phyloP scores from a whole-genome alignment of 1,140 invertebrate species.

The Rhagoletis zephyria region DNA sequence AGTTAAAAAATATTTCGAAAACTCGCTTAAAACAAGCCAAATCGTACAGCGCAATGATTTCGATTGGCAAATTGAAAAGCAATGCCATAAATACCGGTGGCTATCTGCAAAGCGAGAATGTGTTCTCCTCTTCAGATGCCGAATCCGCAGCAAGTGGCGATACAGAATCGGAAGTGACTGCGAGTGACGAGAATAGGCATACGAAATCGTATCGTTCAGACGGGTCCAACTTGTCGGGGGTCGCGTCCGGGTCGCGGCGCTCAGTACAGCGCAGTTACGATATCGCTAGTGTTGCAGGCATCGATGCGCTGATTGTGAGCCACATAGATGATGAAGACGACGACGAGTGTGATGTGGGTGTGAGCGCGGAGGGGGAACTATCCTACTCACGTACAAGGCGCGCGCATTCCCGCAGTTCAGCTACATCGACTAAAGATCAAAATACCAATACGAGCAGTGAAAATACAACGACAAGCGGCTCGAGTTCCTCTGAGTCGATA shows the following conservation, averaged over 20 bases:
- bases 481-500: constrained; percentile 66
- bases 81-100: constrained; percentile 63
- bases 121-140: constrained; percentile 75
- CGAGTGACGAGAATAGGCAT: constrained; percentile 59
- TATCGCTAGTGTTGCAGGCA: constrained; percentile 73
- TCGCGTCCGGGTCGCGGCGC: constrained; percentile 59
- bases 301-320: constrained; percentile 63
- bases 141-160: constrained; percentile 67
- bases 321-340: constrained; percentile 14
- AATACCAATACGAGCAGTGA: constrained; percentile 54
- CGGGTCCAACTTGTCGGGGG: neutral
- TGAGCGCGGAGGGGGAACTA: constrained; percentile 61
- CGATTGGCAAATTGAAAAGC: constrained; percentile 58
- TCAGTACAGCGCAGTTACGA: constrained; percentile 74
- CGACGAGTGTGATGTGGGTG: neutral
- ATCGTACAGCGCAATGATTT: constrained; percentile 56
- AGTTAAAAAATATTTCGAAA: constrained; percentile 2
- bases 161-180: constrained; percentile 61
- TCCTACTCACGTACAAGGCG: neutral
- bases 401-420: constrained; percentile 52
- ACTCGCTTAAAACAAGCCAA: neutral
- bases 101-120: constrained; percentile 76
- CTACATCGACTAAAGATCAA: constrained; percentile 59
- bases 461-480: constrained; percentile 29
- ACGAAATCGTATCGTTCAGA: constrained; percentile 57